phyloP scores from a whole-genome alignment of 2,888 invertebrate species.

The Platycheirus albimanus region DNA sequence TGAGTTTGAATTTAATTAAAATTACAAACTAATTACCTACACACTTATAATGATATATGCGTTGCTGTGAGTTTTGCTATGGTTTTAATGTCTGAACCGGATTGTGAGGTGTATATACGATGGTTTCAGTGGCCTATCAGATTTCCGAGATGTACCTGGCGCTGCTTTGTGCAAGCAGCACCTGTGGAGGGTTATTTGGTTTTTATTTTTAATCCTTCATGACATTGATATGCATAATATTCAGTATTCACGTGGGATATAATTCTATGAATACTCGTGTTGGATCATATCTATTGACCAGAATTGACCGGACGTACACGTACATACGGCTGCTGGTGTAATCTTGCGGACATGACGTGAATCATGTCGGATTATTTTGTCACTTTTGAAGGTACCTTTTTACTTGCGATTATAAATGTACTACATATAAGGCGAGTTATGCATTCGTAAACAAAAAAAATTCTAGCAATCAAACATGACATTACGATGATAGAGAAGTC shows the following conservation, averaged over 20 bases:
- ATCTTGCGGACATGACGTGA: slow-evolving; percentile 36
- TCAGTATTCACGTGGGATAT: slow-evolving; percentile 47
- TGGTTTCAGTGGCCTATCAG: slow-evolving; percentile 38
- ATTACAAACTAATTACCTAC: slow-evolving; percentile 65
- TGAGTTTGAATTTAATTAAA: slow-evolving; percentile 51
- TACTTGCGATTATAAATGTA: no score
- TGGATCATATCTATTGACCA: slow-evolving; percentile 54
- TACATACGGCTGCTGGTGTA: neutral
- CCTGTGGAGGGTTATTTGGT: slow-evolving; percentile 49
- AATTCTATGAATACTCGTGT: slow-evolving; percentile 63
- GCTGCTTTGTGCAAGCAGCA: slow-evolving; percentile 9
- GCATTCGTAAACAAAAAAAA: no score
- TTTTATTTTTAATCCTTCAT: slow-evolving; percentile 48
- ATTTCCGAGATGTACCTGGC: slow-evolving; percentile 42
- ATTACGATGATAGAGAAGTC: no score
- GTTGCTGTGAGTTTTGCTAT: neutral
- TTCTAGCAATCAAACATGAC: no score
- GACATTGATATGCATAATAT: slow-evolving; percentile 69
- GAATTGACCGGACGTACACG: slow-evolving; percentile 21
- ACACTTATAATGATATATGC: slow-evolving; percentile 35
- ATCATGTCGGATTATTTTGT: slow-evolving; percentile 69
- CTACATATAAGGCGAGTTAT: no score
- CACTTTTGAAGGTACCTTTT: slow-evolving; percentile 49
- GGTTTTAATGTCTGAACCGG: slow-evolving; percentile 18
- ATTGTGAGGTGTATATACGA: neutral